These are phyloP conservation scores for Spilosoma lubricipeda DNA, from an alignment of 2,888 invertebrate species.

Conservation along the genomic window DNA sequence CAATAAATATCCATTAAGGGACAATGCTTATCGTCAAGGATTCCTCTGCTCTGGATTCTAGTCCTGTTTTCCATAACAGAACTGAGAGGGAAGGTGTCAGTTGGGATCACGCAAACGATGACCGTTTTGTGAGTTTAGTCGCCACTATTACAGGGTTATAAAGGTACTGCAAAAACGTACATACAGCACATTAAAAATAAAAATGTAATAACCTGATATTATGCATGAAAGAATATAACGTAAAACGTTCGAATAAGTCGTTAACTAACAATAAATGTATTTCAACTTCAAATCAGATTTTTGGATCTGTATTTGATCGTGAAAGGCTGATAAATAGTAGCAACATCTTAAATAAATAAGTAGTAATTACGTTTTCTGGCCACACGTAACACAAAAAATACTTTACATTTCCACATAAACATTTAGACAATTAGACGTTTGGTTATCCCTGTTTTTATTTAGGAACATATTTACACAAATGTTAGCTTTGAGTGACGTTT, in stretches of 20 bases:
- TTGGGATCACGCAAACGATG: neutral
- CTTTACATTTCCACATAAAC: neutral
- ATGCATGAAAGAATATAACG: neutral
- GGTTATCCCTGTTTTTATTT: neutral
- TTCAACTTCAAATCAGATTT: neutral
- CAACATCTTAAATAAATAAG: neutral
- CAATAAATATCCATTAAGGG: too few species aligned
- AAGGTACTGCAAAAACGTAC: too few species aligned
- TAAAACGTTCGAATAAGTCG: neutral
- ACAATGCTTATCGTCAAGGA: too few species aligned
- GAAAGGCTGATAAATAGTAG: neutral
- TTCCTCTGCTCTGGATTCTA: too few species aligned
- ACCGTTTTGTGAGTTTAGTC: neutral
- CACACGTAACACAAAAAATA: neutral
- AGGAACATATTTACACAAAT: neutral
- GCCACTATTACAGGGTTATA: too few species aligned
- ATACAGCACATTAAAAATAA: too few species aligned
- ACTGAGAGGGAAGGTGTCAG: too few species aligned
- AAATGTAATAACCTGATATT: neutral
- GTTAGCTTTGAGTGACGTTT: slow-evolving; percentile 2
- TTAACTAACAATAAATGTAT: neutral
- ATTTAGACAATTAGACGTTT: neutral
- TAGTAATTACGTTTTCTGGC: neutral
- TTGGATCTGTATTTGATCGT: neutral
- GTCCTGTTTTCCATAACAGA: too few species aligned